These are phyloP conservation scores for Cossypha caffra DNA, from an alignment of 2,797 vertebrate genomes.

Conservation along the genomic window DNA sequence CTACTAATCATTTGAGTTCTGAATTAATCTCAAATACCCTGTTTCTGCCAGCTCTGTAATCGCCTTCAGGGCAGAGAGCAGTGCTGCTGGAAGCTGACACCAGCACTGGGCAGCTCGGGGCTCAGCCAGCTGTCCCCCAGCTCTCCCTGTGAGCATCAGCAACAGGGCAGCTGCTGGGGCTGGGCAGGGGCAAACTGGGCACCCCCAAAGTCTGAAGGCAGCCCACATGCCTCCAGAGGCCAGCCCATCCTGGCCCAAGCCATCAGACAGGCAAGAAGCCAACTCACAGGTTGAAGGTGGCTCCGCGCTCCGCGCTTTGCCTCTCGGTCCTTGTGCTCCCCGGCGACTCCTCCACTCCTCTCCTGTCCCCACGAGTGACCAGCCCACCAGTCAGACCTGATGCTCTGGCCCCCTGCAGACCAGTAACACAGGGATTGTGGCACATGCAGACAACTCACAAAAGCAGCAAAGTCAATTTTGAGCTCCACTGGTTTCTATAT, in stretches of 20 bases:
- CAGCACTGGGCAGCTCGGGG: not conserved
- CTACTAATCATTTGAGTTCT: not conserved
- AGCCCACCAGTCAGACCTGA: not conserved
- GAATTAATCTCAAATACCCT: slow-evolving; percentile 1
- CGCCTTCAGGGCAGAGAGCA: not conserved
- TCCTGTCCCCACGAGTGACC: fast-evolving
- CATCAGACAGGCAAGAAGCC: not conserved
- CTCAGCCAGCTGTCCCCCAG: fast-evolving
- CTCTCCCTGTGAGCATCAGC: not conserved
- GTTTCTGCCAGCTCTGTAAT: not conserved
- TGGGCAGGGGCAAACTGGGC: not conserved
- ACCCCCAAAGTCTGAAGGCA: not conserved
- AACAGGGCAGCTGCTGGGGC: fast-evolving
- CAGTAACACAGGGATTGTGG: not conserved
- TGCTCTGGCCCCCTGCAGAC: not conserved
- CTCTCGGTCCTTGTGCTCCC: not conserved
- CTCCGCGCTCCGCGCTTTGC: fast-evolving
- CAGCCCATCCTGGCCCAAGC: not conserved
- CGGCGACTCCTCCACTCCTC: not conserved
- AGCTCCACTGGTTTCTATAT: slow-evolving; percentile 50
- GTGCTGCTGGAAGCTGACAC: not conserved
- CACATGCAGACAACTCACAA: not conserved
- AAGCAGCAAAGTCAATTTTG: slow-evolving; percentile 42
- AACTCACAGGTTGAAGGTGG: not conserved
- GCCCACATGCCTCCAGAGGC: not conserved